Conservation (phyloP, 2,888 invertebrate genomes). For the Drosophila meridiana region DNA sequence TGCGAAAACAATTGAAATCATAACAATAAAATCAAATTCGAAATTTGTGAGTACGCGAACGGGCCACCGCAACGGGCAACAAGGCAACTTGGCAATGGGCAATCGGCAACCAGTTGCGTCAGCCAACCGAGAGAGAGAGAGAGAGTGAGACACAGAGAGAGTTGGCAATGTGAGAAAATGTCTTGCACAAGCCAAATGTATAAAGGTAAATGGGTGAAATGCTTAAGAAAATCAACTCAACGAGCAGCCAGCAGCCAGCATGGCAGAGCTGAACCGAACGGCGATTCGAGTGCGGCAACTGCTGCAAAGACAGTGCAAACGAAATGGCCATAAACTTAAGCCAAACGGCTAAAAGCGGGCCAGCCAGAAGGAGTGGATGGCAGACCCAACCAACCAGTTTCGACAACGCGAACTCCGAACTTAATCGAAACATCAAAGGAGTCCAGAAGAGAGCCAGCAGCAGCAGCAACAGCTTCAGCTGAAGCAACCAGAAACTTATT, state of each 20-base stretch:
- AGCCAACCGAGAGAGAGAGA: conserved; percentile 19
- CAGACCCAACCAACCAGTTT: conserved; percentile 73
- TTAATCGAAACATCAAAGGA: conserved; percentile 81
- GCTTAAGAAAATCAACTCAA: conserved; percentile 80
- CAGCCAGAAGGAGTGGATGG: conserved; percentile 3
- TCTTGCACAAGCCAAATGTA: conserved; percentile 67
- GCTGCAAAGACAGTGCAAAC: conserved; percentile 73
- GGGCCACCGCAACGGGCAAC: conserved; percentile 29
- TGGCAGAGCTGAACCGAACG: conserved; percentile 41
- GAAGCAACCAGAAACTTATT: conserved; percentile 77
- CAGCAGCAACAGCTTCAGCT: conserved; percentile 17
- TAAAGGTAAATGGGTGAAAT: conserved; percentile 80
- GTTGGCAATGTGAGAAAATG: conserved; percentile 70
- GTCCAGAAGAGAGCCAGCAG: conserved; percentile 49
- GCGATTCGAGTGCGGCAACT: conserved; percentile 52
- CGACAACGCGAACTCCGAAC: conserved; percentile 79
- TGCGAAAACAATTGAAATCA: conserved; percentile 74
- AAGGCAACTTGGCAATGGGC: conserved; percentile 50
- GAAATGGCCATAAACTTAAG: conserved; percentile 79
- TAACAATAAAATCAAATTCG: conserved; percentile 75
- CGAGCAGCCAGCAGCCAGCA: conserved; percentile 43
- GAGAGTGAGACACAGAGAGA: conserved; percentile 6
- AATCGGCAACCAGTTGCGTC: conserved; percentile 75
- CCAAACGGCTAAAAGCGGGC: conserved; percentile 58
- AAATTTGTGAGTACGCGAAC: conserved; percentile 63